Evolutionary conservation across 1,140 invertebrate species (phyloP), one percentile per base, ranked within the genome.

Genomic region (Tetramorium simillimum): DNA sequence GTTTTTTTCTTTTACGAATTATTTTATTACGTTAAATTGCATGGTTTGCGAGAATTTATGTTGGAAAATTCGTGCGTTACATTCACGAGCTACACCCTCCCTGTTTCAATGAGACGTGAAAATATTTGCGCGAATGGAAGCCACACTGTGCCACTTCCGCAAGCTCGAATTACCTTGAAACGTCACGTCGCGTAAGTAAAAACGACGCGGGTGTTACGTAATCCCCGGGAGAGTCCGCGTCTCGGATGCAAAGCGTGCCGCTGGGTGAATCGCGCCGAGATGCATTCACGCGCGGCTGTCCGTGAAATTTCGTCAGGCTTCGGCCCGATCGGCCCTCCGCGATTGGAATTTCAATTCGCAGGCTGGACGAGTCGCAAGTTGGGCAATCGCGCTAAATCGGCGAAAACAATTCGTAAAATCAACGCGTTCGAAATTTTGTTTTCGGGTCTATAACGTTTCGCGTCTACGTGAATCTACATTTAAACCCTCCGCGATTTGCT

Each of bases 141-240:
- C 24, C 43, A 6, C 16, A 5, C 51, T 28, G 18, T 28, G 2
- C 53, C 21, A 72, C 21, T 82, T 82, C 69, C 67, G 69, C 40
- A 33, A 46, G 16, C 2, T 2, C 14, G 40, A 75, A 49, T 60
- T 62, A 60, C 80, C 80, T 84, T 75, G 80, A 84, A 75, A 84
- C 80, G 49, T 43, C 69, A 70, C 28, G 65, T 69, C 37, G 78
- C 49, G 65, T 58, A 72, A 72, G 28, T 60, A 73, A 73, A 73
- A 82, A 60, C 10, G 14, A 70, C 6, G 6, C 49, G 33, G 33
- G 33, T 33, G 51, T 73, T 82, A 46, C 40, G 24, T 60, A 60
- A 82, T 46, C n/a, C 76, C 33, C 43, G n/a, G 14, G 63, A 56
- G 33, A 70, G 7, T 33, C 40, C 77, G 63, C 46, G 21, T 82